These are phyloP conservation scores for Bos javanicus DNA, from an alignment of 2,113 vertebrate species.

Conservation along the genomic window DNA sequence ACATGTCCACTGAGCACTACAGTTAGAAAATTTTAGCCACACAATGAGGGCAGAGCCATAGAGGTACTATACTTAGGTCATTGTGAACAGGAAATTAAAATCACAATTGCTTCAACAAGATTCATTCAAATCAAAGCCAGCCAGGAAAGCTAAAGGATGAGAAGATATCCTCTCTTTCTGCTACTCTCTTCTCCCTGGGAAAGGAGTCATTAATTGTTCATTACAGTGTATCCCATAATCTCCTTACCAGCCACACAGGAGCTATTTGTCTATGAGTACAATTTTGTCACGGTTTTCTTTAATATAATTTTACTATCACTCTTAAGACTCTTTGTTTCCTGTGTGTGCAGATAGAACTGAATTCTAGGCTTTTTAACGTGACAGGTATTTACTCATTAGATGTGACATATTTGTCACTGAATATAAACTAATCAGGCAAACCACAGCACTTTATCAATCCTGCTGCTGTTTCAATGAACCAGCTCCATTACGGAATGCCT, in stretches of 20 bases:
- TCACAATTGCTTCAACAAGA: background rate
- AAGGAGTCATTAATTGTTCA: slow-evolving; percentile 47
- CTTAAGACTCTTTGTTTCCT: slow-evolving; percentile 50
- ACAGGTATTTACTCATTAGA: slow-evolving; percentile 78
- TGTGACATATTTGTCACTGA: slow-evolving; percentile 51
- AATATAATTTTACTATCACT: slow-evolving; percentile 59
- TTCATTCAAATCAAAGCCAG: slow-evolving; percentile 56
- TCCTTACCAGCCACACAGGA: slow-evolving; percentile 34
- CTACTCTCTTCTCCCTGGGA: slow-evolving; percentile 5
- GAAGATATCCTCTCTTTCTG: slow-evolving; percentile 26
- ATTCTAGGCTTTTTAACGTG: slow-evolving; percentile 62
- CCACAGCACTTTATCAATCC: slow-evolving; percentile 44
- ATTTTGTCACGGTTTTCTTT: slow-evolving; percentile 56
- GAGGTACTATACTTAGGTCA: background rate
- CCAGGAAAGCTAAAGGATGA: slow-evolving; percentile 43
- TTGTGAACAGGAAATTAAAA: background rate
- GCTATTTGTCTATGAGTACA: slow-evolving; percentile 37
- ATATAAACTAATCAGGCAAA: slow-evolving; percentile 70
- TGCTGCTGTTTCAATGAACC: slow-evolving; percentile 63
- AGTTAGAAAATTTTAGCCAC: background rate
- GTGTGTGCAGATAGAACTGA: slow-evolving; percentile 65
- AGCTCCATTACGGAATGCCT: slow-evolving; percentile 43
- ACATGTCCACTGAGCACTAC: background rate
- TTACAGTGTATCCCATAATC: slow-evolving; percentile 47
- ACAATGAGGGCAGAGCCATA: background rate